Percentiles rank a stretch among this genome's conserved stretches.
phyloP scores from a whole-genome alignment of 2,888 invertebrate genomes.

The Atethmia centrago region DNA sequence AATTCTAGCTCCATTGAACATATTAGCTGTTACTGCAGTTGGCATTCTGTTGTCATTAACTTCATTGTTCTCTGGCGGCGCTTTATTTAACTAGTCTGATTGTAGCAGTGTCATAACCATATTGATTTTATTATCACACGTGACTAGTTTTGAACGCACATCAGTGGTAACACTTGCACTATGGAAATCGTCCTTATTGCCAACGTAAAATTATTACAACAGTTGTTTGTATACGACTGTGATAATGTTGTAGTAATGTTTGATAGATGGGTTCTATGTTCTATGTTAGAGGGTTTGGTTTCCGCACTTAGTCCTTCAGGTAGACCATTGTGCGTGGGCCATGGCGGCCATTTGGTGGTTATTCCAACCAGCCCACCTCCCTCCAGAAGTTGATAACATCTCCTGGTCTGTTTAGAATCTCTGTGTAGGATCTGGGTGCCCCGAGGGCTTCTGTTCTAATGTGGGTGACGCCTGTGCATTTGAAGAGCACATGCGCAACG shows the following conservation, averaged over 20 bases:
- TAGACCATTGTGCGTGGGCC: too few species aligned
- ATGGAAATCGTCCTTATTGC: neutral
- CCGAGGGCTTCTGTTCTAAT: too few species aligned
- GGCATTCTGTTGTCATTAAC: constrained; percentile 16
- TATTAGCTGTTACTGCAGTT: constrained; percentile 29
- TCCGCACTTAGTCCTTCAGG: too few species aligned
- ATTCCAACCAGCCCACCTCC: too few species aligned
- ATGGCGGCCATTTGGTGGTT: too few species aligned
- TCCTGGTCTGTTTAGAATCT: too few species aligned
- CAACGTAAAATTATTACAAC: neutral
- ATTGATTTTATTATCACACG: constrained; percentile 8
- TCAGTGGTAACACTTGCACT: neutral
- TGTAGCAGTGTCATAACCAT: neutral
- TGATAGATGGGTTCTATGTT: too few species aligned
- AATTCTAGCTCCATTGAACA: constrained; percentile 21
- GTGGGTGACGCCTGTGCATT: too few species aligned
- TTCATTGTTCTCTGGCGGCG: constrained; percentile 39
- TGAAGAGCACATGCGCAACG: too few species aligned
- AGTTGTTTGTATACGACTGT: neutral
- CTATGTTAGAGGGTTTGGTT: too few species aligned
- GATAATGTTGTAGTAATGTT: constrained; percentile 1
- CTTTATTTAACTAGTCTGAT: constrained; percentile 17
- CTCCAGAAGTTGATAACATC: too few species aligned
- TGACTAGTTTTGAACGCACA: neutral
- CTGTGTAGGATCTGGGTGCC: too few species aligned